phyloP scores from a whole-genome alignment of 2,797 vertebrate species.

The Heterohyrax brucei region DNA sequence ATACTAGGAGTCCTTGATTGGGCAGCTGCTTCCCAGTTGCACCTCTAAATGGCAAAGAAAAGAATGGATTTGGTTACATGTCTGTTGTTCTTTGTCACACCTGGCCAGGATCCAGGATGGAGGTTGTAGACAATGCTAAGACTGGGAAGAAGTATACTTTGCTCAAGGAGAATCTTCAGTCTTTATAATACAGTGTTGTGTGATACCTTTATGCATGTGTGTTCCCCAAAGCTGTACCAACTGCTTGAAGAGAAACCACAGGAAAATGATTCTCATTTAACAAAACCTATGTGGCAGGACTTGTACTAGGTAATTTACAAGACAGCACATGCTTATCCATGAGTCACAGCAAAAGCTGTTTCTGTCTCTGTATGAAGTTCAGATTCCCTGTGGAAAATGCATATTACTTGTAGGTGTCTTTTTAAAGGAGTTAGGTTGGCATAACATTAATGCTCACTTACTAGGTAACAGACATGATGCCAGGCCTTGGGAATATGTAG shows the following conservation, averaged over 20 bases:
- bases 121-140: not conserved
- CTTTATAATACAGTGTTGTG: not conserved
- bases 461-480: not conserved
- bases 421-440: conserved; percentile 6
- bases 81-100: not conserved
- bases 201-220: not conserved
- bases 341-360: conserved; percentile 71
- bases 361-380: conserved; percentile 57
- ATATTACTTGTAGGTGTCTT: not conserved
- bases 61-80: not conserved
- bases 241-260: conserved; percentile 40
- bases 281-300: conserved; percentile 25
- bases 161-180: not conserved
- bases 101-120: rapidly evolving
- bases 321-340: conserved; percentile 36
- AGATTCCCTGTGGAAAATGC: conserved; percentile 34
- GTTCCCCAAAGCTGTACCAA: not conserved
- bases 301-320: conserved; percentile 63
- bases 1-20: not conserved
- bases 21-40: not conserved
- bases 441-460: conserved; percentile 22
- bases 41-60: not conserved
- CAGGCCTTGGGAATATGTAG: not conserved
- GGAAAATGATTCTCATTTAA: conserved; percentile 31
- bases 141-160: not conserved